These are phyloP conservation scores for Trichomalopsis sarcophagae DNA, from an alignment of 1,140 invertebrate genomes.

Conservation along the genomic window DNA sequence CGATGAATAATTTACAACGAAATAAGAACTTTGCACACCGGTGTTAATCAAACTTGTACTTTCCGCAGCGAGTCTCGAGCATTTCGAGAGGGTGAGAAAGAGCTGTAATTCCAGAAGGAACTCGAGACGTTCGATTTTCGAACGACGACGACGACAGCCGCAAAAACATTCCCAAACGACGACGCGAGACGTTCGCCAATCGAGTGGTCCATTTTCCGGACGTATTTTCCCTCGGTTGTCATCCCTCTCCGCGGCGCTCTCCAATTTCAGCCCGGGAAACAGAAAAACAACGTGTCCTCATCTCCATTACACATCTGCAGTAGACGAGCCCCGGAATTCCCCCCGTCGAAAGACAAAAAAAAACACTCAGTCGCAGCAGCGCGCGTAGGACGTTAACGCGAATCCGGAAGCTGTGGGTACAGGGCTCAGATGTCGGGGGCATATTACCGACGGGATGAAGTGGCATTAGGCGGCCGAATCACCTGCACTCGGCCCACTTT, in stretches of 20 bases:
- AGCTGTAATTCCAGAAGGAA: neutral
- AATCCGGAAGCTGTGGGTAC: neutral
- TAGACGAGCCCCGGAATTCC: neutral
- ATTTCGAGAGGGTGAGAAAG: neutral
- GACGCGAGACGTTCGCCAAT: neutral
- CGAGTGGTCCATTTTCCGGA: neutral
- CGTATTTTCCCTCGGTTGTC: no score
- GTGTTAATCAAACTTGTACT: neutral
- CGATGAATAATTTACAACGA: neutral
- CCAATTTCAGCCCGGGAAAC: neutral
- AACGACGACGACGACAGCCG: neutral
- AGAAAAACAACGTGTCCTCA: neutral
- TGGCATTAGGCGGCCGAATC: neutral
- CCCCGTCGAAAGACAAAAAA: neutral
- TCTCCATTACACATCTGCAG: neutral
- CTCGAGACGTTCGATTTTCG: neutral
- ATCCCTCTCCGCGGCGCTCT: no score
- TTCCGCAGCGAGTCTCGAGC: neutral
- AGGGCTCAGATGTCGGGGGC: neutral
- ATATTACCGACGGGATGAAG: conserved; percentile 12
- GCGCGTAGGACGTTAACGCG: neutral
- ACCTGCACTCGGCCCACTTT: neutral
- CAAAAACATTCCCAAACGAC: neutral
- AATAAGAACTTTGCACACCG: neutral
- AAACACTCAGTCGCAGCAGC: neutral